Evolutionary conservation across 2,113 vertebrate species (phyloP), one percentile per base, ranked within the genome.

Genomic region (Scortum barcoo): DNA sequence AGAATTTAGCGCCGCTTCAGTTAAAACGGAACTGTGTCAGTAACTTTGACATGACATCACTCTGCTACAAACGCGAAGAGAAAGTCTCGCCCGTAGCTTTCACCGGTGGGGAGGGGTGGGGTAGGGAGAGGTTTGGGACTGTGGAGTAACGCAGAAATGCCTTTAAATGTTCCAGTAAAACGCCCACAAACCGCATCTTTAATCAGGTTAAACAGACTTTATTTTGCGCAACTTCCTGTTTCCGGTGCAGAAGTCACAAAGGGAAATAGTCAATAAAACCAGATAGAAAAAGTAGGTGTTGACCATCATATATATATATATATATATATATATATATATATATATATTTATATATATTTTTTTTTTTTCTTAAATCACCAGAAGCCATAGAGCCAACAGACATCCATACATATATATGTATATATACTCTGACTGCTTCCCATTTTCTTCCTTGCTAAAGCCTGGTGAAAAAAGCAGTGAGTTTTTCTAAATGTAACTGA

Each of bases 161-260:
- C n/a, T 50, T 66, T 62, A 74, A n/a, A 24, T 7, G 2, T 17
- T 4, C 5, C 1, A 24, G 13, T 10, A 54, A 76, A 69, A 20
- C 10, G 26, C 7, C 22, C 17, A n/a, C 28, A 54, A 46, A 44
- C 8, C 7, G 14, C n/a, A 20, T 3, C n/a, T 51, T 63, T 57
- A 19, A 20, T 61, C 36, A 13, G 26, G 46, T 74, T 54, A 24
- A 71, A 72, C 65, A 22, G 46, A 66, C 42, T 73, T 50, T 33
- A 73, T 44, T 65, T 69, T 78, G 61, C 61, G 44, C 36, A 65
- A 58, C 66, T 72, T 89, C 76, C 75, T 69, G 61, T 88, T 91
- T 84, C 65, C 7, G 6, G 13, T 33, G 46, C 44, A 83, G 22
- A 72, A 1, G 48, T 72, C 11, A 56, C 24, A 46, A 84, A 62